Conservation (phyloP, 1,140 invertebrate genomes). For the Drosophila quadrilineata region DNA sequence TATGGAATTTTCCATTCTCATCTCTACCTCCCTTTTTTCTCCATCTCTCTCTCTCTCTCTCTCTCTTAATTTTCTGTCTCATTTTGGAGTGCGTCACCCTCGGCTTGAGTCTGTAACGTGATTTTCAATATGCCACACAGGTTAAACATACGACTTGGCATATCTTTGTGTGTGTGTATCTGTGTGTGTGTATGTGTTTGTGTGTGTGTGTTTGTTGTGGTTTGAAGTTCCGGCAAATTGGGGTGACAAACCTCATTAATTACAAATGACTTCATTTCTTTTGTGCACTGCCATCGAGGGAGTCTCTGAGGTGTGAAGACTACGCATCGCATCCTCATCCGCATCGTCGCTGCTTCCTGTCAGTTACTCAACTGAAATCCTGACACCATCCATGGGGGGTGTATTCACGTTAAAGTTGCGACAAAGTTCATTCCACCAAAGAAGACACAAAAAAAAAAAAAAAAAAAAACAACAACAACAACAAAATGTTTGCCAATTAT, state of each 20-base stretch:
- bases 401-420: conserved; percentile 29
- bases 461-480: not conserved
- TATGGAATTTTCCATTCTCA: conserved; percentile 22
- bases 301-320: conserved; percentile 56
- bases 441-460: too few relatives aligned
- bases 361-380: conserved; percentile 17
- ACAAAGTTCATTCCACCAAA: not conserved
- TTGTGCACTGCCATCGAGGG: conserved; percentile 43
- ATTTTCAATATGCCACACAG: conserved; percentile 71
- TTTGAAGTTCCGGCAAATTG: conserved; percentile 71
- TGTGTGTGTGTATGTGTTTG: too few relatives aligned
- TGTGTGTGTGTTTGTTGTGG: conserved; percentile 32
- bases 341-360: conserved; percentile 18
- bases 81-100: conserved; percentile 37
- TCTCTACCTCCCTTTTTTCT: conserved; percentile 9
- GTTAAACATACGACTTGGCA: conserved; percentile 28
- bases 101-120: conserved; percentile 31
- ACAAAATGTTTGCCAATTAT: not conserved
- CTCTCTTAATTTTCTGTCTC: too few relatives aligned
- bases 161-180: conserved; percentile 14
- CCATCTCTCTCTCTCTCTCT: conserved; percentile 7
- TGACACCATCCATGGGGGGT: not conserved
- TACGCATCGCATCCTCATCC: too few relatives aligned
- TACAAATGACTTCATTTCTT: conserved; percentile 80
- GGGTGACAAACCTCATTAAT: conserved; percentile 80